These are phyloP conservation scores for Lordiphosa andalusiaca DNA, from an alignment of 2,888 invertebrate genomes.

Conservation along the genomic window DNA sequence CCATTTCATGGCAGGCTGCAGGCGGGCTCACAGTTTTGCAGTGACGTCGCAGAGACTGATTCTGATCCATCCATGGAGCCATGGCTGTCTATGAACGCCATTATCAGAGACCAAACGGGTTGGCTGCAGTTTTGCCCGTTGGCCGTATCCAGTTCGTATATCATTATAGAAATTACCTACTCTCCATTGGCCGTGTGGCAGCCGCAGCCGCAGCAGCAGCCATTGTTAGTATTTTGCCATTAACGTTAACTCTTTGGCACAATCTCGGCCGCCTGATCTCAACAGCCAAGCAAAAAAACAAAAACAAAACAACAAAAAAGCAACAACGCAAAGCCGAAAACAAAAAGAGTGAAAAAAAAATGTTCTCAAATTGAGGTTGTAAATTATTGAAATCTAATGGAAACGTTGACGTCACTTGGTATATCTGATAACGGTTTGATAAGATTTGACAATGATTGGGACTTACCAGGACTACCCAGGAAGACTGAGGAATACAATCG, in stretches of 20 bases:
- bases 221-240: slow-evolving; percentile 71
- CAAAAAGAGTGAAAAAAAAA: slow-evolving; percentile 4
- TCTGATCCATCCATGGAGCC: slow-evolving; percentile 9
- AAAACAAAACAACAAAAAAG: slow-evolving; percentile 32
- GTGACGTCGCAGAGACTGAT: slow-evolving; percentile 4
- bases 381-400: slow-evolving; percentile 67
- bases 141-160: slow-evolving; percentile 69
- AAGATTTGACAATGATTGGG: slow-evolving; percentile 1
- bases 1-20: slow-evolving; percentile 33
- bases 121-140: slow-evolving; percentile 49
- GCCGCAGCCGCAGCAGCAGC: slow-evolving; percentile 35
- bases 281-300: slow-evolving; percentile 8
- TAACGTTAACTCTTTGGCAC: slow-evolving; percentile 71
- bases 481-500: slow-evolving; percentile 94
- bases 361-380: slow-evolving; percentile 40
- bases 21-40: slow-evolving; percentile 3
- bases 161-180: slow-evolving; percentile 76
- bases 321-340: too few relatives aligned
- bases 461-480: slow-evolving; percentile 92
- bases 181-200: slow-evolving; percentile 47
- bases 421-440: slow-evolving; percentile 34
- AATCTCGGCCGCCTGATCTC: slow-evolving; percentile 60
- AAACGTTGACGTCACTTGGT: slow-evolving; percentile 57
- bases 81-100: slow-evolving; percentile 38
- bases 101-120: slow-evolving; percentile 39